These are phyloP conservation scores for Tachuris rubrigastra DNA, from an alignment of 2,113 vertebrate genomes.

Conservation along the genomic window DNA sequence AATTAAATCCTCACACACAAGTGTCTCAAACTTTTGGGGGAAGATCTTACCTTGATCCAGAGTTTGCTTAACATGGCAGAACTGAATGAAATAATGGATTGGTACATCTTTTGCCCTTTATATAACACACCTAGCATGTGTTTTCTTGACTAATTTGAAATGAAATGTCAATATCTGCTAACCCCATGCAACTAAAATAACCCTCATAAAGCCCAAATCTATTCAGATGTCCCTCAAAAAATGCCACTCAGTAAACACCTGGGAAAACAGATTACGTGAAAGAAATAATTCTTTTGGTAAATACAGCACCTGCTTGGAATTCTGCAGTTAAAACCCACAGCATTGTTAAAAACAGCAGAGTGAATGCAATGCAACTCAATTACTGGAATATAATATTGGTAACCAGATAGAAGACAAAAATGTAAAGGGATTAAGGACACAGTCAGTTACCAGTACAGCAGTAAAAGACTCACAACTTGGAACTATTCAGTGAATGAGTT, in stretches of 20 bases:
- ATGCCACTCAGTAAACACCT: slow-evolving; percentile 22
- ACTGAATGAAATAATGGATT: neutral
- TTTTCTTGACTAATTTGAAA: neutral
- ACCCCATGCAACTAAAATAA: neutral
- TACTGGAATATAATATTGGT: slow-evolving; percentile 34
- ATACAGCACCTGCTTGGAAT: slow-evolving; percentile 43
- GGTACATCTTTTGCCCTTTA: neutral
- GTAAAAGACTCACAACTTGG: slow-evolving; percentile 7
- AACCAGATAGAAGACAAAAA: slow-evolving; percentile 46
- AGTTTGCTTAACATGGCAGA: neutral
- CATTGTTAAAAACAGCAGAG: neutral
- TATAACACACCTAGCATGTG: neutral
- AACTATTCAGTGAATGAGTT: slow-evolving; percentile 28
- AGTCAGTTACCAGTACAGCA: slow-evolving; percentile 29
- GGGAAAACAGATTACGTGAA: slow-evolving; percentile 49
- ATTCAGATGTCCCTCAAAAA: neutral
- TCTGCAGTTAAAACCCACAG: neutral
- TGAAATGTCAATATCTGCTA: neutral
- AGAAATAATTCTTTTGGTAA: slow-evolving; percentile 39
- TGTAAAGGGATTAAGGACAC: slow-evolving; percentile 33
- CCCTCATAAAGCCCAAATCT: neutral
- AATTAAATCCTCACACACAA: neutral
- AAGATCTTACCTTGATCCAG: neutral
- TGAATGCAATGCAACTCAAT: slow-evolving; percentile 1
- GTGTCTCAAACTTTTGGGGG: neutral